Conservation (phyloP, 2,888 invertebrate genomes). For the Podotricha telesiphe region DNA sequence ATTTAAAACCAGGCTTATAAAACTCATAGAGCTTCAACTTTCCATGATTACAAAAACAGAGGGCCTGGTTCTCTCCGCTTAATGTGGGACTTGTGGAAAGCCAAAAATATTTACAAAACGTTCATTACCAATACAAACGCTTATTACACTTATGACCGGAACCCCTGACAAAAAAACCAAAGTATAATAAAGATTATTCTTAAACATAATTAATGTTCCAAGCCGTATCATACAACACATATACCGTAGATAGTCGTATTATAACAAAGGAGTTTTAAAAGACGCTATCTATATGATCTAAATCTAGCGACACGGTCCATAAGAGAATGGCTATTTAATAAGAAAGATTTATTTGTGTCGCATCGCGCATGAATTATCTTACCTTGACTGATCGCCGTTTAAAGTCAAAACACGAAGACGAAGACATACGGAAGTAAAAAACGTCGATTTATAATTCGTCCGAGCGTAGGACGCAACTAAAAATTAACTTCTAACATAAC, state of each 20-base stretch:
- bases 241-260: conserved; percentile 33
- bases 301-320: conserved; percentile 51
- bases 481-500: conserved; percentile 72
- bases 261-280: conserved; percentile 39
- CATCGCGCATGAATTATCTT: conserved; percentile 51
- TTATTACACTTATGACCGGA: background rate
- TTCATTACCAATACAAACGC: too few relatives aligned
- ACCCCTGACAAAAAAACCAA: background rate
- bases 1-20: too few relatives aligned
- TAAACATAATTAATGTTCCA: conserved; percentile 1
- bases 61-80: too few relatives aligned
- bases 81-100: too few relatives aligned
- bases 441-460: conserved; percentile 66
- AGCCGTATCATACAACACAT: conserved; percentile 22
- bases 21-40: too few relatives aligned
- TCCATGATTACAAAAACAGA: too few relatives aligned
- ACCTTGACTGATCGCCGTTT: conserved; percentile 69
- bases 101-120: too few relatives aligned
- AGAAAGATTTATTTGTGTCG: conserved; percentile 52
- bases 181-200: background rate
- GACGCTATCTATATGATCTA: conserved; percentile 47
- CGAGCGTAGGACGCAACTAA: conserved; percentile 77
- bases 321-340: conserved; percentile 49
- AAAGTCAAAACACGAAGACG: conserved; percentile 55
- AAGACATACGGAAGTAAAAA: conserved; percentile 57